These are phyloP conservation scores for Trissoscelio sp. DNA, from an alignment of 2,888 invertebrate species.

Conservation along the genomic window DNA sequence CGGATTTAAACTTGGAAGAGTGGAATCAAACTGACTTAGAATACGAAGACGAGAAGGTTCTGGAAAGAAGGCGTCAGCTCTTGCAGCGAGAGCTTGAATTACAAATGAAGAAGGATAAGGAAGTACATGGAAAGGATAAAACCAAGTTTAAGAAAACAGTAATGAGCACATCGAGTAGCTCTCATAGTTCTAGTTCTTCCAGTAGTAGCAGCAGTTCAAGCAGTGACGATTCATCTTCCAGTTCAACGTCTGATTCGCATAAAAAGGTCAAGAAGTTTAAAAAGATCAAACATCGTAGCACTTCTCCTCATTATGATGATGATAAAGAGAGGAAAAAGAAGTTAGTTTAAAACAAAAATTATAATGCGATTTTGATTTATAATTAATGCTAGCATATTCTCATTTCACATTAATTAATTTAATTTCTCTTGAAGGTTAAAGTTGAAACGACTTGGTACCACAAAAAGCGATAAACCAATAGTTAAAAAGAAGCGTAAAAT, in stretches of 20 bases:
- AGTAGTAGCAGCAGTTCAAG: constrained; percentile 87
- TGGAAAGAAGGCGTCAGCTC: constrained; percentile 90
- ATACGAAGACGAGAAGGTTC: constrained; percentile 91
- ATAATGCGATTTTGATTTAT: too few species aligned
- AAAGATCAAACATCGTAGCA: constrained; percentile 86
- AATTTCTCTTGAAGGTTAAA: constrained; percentile 74
- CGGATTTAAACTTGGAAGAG: constrained; percentile 88
- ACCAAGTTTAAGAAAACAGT: constrained; percentile 86
- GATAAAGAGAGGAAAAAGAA: constrained; percentile 84
- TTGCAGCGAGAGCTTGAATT: constrained; percentile 91
- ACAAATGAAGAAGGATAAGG: constrained; percentile 90
- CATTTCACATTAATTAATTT: too few species aligned
- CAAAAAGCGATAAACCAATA: constrained; percentile 77
- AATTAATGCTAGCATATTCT: too few species aligned
- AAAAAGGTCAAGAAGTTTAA: constrained; percentile 83
- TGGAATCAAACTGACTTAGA: constrained; percentile 92
- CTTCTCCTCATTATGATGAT: constrained; percentile 87
- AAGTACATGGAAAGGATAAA: constrained; percentile 87
- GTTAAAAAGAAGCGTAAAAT: constrained; percentile 80
- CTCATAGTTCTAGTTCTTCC: constrained; percentile 87
- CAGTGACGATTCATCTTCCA: constrained; percentile 86
- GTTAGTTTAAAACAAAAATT: constrained; percentile 66
- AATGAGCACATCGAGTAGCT: constrained; percentile 88
- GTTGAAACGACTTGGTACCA: constrained; percentile 77
- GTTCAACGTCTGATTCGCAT: constrained; percentile 86